Conservation (phyloP, 2,888 invertebrate species). For the Argyra leucocephala region DNA sequence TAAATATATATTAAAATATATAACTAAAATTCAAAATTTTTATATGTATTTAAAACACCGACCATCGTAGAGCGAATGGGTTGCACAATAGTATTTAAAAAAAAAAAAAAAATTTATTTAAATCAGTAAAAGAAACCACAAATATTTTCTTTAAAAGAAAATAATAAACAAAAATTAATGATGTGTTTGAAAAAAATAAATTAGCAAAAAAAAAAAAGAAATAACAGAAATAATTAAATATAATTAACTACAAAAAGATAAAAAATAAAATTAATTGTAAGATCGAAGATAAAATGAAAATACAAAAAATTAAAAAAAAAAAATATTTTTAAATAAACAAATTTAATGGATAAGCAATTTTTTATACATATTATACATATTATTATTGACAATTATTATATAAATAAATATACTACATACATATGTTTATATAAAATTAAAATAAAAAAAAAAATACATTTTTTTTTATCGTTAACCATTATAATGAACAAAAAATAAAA, state of each 20-base stretch:
- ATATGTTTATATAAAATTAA: not conserved
- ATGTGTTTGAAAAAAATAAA: not conserved
- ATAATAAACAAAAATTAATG: not conserved
- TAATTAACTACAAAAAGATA: too few relatives aligned
- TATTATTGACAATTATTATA: not conserved
- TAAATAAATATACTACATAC: not conserved
- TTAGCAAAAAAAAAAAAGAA: too few relatives aligned
- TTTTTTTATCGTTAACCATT: constrained; percentile 1
- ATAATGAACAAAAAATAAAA: not conserved
- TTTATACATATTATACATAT: constrained; percentile 1
- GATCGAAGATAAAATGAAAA: not conserved
- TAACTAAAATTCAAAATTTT: too few relatives aligned
- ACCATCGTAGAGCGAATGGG: too few relatives aligned
- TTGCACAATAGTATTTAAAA: too few relatives aligned
- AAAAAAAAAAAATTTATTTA: too few relatives aligned
- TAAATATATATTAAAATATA: too few relatives aligned
- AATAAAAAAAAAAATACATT: not conserved
- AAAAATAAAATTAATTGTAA: not conserved
- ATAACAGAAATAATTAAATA: not conserved
- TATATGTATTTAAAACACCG: too few relatives aligned
- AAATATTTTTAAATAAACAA: not conserved
- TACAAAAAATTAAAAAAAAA: not conserved
- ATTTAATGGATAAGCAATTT: not conserved
- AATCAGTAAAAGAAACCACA: too few relatives aligned
- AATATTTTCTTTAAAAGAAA: not conserved